Evolutionary conservation across 2,113 vertebrate species (phyloP), one percentile per base, ranked within the genome.

Genomic region (Python bivittatus): DNA sequence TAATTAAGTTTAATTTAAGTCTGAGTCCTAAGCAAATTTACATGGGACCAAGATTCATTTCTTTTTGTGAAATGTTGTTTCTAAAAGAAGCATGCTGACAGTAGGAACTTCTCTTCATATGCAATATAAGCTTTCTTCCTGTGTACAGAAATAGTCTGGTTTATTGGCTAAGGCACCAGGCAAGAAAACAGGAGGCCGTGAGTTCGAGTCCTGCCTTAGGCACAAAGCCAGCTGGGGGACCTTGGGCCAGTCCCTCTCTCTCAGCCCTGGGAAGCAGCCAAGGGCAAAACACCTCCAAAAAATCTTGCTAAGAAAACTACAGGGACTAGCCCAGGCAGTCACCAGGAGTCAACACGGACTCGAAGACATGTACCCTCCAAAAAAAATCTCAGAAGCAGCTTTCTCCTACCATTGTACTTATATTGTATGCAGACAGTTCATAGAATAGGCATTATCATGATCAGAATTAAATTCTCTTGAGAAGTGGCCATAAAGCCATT

Each of bases 91-190:
- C 64, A 25, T 29, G n/a, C 27, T 22, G 38, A 60, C 54, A 29
- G 85, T 22, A 60, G 56, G 25, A 91, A 7, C 12, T 8, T 79
- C 22, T 79, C 17, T 60, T 58, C 38, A 29, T 27, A 44, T 48
- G 2, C 79, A 17, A 60, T 42, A 10, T 57, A 20, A 15, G 33
- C 10, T 86, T 56, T 29, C 15, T 87, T 29, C 7, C 17, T n/a
- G 10, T 86, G 61, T 13, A 91, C 91, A 89, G 96, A 96, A 90
- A 93, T 88, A 79, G 9, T 6, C 6, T 38, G 64, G n/a, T 72
- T 29, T 5, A 33, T 1, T 33, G 64, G 5, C 33, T 72, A 72
- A 72, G 64, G n/a, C 64, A 72, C 64, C 12, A 17, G 29, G 12
- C 29, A 33, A 33, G 29, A 68, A 68, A 29, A 3, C 61, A 68